Base-by-base conservation (phyloP, 2,113 vertebrate genomes). In the Cinclus mexicanus region DNA sequence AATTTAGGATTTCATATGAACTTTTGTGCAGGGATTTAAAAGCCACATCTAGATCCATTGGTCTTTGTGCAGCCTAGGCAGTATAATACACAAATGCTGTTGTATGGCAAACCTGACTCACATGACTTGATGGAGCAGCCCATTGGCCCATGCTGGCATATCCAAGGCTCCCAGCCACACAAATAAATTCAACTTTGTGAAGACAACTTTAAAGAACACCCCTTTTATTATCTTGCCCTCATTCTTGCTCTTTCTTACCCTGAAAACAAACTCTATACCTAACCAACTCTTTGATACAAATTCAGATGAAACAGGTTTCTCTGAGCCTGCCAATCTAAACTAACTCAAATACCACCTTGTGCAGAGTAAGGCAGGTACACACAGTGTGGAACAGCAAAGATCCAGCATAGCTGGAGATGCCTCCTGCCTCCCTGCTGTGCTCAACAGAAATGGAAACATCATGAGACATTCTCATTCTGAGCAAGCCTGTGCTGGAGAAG, bases 31-130 rank as follows among this genome's bases (percentile, higher is more conserved):
- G 26, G 6, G 42, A 87, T 93, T 77, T 29, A 44, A 81, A 89
- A 69, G 12, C 24, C 10, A 0, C 12, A 4, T 42, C 11, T 42
- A n/a, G 8, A 33, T 59, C 28, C 2, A 1, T 8, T 4, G 1
- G 17, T 31, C 15, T 26, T 67, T 79, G 24, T 20, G 9, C 4
- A 79, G 29, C 3, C 56, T 50, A 37, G 22, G 20, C 8, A 49
- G 10, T 15, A 20, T 11, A 60, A 68, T 3, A 37, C 22, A 37
- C 42, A 49, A 42, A 37, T 31, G 12, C 6, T 33, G 4, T n/a
- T 47, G 3, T 25, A 28, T 7, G 29, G 31, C 12, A 84, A 61
- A 60, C 42, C 28, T 84, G 37, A 14, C 47, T 64, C 24, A 29
- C 35, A 16, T 14, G 24, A 37, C 28, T 26, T 4, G 0, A 6